phyloP scores from a whole-genome alignment of 2,113 vertebrate species.

The Gnathonemus echidnorhynchus region DNA sequence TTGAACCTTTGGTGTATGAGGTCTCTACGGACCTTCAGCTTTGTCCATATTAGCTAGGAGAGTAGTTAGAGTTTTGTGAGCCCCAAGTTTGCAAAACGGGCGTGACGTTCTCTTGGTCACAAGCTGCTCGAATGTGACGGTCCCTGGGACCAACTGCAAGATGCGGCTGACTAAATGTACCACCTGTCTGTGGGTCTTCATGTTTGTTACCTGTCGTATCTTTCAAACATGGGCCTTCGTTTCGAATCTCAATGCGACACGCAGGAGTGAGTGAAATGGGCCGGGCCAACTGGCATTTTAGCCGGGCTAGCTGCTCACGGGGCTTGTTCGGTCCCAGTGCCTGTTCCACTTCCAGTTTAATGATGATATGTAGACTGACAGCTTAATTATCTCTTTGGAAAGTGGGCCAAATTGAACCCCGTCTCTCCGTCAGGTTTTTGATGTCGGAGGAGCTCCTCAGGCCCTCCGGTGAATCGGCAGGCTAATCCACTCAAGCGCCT shows the following conservation, averaged over 20 bases:
- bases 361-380: conserved; percentile 96
- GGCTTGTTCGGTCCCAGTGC: conserved; percentile 53
- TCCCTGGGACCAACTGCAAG: not conserved
- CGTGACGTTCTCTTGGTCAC: not conserved
- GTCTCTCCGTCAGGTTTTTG: conserved; percentile 89
- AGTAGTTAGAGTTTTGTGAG: not conserved
- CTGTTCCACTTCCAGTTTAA: conserved; percentile 75
- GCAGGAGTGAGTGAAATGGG: conserved; percentile 23
- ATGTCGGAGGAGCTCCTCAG: conserved; percentile 72
- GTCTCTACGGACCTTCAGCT: not conserved
- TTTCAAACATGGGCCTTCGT: not conserved
- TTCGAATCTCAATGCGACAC: conserved; percentile 43
- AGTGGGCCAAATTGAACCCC: conserved; percentile 96
- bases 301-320: conserved; percentile 28
- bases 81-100: not conserved
- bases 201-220: not conserved
- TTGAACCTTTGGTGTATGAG: not conserved
- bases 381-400: conserved; percentile 99
- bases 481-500: conserved; percentile 73
- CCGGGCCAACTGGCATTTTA: conserved; percentile 29
- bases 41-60: not conserved
- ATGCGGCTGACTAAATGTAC: not conserved
- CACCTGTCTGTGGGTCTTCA: not conserved
- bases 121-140: not conserved
- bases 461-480: conserved; percentile 67